Evolutionary conservation across 2,797 vertebrate genomes (phyloP).

Genomic region (Pseudomugil gertrudae): DNA sequence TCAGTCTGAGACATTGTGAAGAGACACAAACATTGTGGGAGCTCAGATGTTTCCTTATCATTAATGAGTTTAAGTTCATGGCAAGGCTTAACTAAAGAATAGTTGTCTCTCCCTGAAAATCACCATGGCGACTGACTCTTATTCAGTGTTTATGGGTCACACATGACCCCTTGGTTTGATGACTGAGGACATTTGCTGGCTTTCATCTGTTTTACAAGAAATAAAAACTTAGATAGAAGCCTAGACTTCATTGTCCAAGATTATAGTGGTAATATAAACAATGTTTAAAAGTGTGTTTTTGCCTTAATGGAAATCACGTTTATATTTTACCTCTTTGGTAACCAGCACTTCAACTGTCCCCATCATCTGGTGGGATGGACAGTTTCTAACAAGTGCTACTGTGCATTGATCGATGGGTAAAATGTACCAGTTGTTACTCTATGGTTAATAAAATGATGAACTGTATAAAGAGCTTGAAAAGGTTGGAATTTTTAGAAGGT

Average conservation of each 20-base stretch:
- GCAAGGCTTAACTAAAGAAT: slow-evolving; percentile 48
- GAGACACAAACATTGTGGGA: slow-evolving; percentile 11
- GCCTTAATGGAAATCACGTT: slow-evolving; percentile 62
- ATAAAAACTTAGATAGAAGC: slow-evolving; percentile 31
- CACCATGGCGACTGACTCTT: slow-evolving; percentile 65
- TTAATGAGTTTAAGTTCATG: slow-evolving; percentile 68
- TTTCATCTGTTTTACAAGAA: slow-evolving; percentile 54
- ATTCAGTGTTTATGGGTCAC: slow-evolving; percentile 60
- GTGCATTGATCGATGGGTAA: slow-evolving; percentile 37
- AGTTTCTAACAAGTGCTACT: slow-evolving; percentile 39
- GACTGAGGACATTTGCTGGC: slow-evolving; percentile 60
- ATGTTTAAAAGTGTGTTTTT: slow-evolving; percentile 54
- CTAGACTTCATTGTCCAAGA: slow-evolving; percentile 43
- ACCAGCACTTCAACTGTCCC: slow-evolving; percentile 30
- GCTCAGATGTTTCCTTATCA: slow-evolving; percentile 41
- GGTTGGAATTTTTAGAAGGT: slow-evolving; percentile 9
- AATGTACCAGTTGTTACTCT: slow-evolving; percentile 31
- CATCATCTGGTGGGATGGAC: slow-evolving; percentile 41
- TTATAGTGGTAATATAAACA: slow-evolving; percentile 54
- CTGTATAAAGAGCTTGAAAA: slow-evolving; percentile 29
- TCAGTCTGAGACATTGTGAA: slow-evolving; percentile 45
- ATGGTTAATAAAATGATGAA: slow-evolving; percentile 36
- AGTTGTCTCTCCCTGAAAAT: slow-evolving; percentile 34
- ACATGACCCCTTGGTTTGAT: slow-evolving; percentile 63
- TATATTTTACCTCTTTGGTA: slow-evolving; percentile 55